phyloP scores from a whole-genome alignment of 2,113 vertebrate genomes.

The Lasiurus borealis region DNA sequence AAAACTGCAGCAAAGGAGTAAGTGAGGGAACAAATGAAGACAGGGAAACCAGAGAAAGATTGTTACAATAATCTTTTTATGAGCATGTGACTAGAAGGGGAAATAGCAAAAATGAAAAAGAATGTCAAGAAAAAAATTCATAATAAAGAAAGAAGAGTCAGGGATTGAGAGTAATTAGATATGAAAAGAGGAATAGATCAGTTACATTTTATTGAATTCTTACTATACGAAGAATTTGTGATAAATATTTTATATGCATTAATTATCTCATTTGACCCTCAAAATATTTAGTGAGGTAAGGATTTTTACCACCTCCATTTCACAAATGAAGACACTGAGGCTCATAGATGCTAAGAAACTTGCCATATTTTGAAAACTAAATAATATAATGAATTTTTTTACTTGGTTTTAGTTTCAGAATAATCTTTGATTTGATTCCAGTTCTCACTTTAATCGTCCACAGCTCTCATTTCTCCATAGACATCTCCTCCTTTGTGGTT shows the following conservation, averaged over 20 bases:
- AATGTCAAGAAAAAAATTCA: not conserved
- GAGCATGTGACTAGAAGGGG: not conserved
- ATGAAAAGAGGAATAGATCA: not conserved
- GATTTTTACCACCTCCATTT: not conserved
- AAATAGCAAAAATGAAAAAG: not conserved
- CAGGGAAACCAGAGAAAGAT: not conserved
- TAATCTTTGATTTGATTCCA: no score
- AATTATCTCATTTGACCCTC: not conserved
- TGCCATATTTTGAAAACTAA: not conserved
- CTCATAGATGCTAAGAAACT: not conserved
- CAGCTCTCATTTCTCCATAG: not conserved
- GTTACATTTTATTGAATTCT: slow-evolving; percentile 17
- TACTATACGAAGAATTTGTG: not conserved
- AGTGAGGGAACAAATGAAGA: not conserved
- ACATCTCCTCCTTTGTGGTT: not conserved
- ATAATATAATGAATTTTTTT: not conserved
- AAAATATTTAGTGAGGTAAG: not conserved
- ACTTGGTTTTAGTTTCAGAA: not conserved
- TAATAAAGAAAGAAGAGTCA: not conserved
- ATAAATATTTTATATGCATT: not conserved
- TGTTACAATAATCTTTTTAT: not conserved
- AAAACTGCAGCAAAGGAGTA: not conserved
- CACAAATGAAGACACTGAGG: not conserved
- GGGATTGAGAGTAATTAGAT: not conserved
- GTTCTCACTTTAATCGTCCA: not conserved